These are phyloP conservation scores for Ceyx erithaca DNA, from an alignment of 2,797 vertebrate species.

Conservation along the genomic window DNA sequence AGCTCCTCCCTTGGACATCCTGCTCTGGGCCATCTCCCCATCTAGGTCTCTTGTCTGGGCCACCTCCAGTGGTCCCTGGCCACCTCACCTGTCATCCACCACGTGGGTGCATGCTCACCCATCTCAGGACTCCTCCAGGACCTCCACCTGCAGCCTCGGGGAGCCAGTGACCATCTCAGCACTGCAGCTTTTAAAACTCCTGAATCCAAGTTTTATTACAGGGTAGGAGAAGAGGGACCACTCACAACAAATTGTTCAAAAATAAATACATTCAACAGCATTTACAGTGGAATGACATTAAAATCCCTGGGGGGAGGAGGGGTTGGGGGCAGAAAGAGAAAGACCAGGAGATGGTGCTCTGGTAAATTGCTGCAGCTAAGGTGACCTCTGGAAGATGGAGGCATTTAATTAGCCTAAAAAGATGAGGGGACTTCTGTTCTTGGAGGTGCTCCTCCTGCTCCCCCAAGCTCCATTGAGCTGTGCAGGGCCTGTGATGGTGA, in stretches of 20 bases:
- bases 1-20: background rate
- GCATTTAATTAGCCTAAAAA: background rate
- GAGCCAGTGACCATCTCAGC: background rate
- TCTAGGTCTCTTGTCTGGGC: too few relatives aligned
- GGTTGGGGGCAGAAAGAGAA: background rate
- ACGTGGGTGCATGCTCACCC: fast-evolving
- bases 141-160: background rate
- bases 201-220: slow-evolving; percentile 63
- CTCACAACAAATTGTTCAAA: slow-evolving; percentile 56
- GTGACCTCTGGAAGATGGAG: background rate
- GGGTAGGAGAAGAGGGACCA: slow-evolving; percentile 49
- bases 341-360: slow-evolving; percentile 40
- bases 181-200: slow-evolving; percentile 25
- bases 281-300: slow-evolving; percentile 64
- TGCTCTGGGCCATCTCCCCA: background rate
- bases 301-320: slow-evolving; percentile 11
- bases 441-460: background rate
- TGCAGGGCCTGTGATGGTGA: background rate
- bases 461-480: background rate
- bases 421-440: fast-evolving
- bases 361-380: background rate
- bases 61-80: background rate
- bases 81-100: background rate
- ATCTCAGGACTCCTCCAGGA: background rate
- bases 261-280: slow-evolving; percentile 66